phyloP scores from a whole-genome alignment of 2,797 vertebrate species.

The Bradypus variegatus region DNA sequence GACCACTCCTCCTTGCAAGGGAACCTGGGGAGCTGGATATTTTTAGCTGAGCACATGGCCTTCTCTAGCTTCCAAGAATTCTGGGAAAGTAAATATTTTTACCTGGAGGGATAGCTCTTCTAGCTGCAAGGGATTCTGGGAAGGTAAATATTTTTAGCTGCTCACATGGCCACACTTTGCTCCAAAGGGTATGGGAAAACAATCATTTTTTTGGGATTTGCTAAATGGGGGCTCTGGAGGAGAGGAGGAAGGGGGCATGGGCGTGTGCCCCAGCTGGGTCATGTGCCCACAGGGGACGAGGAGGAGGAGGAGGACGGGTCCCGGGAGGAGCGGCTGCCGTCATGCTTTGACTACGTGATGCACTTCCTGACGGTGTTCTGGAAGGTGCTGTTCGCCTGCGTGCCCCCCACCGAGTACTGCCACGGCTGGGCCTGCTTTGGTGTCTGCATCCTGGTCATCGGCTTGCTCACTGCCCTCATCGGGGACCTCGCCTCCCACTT shows the following conservation, averaged over 20 bases:
- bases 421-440: constrained; percentile 94
- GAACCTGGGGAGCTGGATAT: background rate
- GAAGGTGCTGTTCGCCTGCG: constrained; percentile 90
- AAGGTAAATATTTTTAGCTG: background rate
- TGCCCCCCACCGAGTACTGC: constrained; percentile 89
- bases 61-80: background rate
- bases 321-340: constrained; percentile 80
- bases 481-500: constrained; percentile 94
- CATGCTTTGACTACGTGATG: constrained; percentile 91
- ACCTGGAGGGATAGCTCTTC: background rate
- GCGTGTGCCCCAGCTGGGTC: constrained; percentile 51
- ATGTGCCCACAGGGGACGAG: constrained; percentile 72
- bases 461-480: constrained; percentile 81
- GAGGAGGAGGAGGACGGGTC: constrained; percentile 85
- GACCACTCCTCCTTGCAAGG: background rate
- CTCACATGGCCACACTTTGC: background rate
- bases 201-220: background rate
- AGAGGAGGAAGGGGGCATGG: background rate
- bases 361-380: constrained; percentile 91
- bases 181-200: background rate
- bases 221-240: background rate
- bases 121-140: background rate
- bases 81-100: background rate
- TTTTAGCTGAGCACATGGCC: background rate
- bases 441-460: constrained; percentile 84